Evolutionary conservation across 2,113 vertebrate genomes (phyloP).

Genomic region (Sclerurus mexicanus): DNA sequence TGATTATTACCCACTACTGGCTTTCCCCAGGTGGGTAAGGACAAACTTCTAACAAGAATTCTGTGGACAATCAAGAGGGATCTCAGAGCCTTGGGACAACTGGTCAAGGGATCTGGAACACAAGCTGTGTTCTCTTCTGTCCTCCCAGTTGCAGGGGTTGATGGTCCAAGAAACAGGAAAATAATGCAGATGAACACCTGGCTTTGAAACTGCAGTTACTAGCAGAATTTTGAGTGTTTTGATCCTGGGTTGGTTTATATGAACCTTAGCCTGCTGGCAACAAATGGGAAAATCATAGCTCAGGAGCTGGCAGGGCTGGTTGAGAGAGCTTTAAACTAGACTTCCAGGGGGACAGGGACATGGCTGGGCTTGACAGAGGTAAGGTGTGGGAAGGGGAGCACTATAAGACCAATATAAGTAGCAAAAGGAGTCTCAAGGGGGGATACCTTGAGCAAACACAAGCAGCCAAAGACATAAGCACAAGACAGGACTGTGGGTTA

Average conservation of each 20-base stretch:
- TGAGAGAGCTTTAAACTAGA: background rate
- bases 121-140: background rate
- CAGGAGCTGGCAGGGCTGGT: background rate
- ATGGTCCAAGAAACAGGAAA: background rate
- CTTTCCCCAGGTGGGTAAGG: background rate
- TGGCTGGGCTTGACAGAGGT: background rate
- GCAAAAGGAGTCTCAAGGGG: background rate
- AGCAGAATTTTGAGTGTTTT: background rate
- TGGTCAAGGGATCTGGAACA: background rate
- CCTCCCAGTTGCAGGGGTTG: background rate
- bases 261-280: background rate
- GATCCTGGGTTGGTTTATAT: background rate
- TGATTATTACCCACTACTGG: background rate
- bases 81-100: background rate
- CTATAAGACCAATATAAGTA: background rate
- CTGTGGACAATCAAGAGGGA: background rate
- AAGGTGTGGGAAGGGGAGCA: background rate
- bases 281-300: background rate
- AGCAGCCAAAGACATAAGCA: background rate
- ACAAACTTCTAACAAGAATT: too few relatives aligned
- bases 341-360: background rate
- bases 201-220: background rate
- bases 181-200: background rate
- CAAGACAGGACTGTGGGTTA: background rate
- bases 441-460: background rate